Conservation (phyloP, 2,113 vertebrate genomes). For the Notarius lentiginosus region DNA sequence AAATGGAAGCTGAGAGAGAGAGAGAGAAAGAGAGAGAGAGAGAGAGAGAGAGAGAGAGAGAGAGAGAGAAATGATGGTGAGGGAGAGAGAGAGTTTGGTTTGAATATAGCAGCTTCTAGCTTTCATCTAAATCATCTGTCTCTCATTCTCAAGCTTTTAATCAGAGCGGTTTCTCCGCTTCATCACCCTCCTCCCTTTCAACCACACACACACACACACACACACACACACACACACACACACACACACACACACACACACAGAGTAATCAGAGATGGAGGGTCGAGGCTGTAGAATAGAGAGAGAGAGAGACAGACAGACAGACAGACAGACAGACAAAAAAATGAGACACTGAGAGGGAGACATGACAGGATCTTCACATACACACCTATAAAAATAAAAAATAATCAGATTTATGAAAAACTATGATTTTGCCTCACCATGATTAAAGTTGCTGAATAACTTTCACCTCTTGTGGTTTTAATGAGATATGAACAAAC, state of each 20-base stretch:
- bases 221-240: too few relatives aligned
- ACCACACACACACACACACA: conserved; percentile 14
- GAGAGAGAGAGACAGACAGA: background rate
- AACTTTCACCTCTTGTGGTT: background rate
- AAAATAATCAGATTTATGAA: background rate
- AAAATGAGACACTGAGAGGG: background rate
- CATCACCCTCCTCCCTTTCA: conserved; percentile 45
- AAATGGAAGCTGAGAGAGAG: background rate
- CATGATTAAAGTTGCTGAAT: background rate
- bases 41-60: background rate
- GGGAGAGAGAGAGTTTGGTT: background rate
- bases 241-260: conserved; percentile 21
- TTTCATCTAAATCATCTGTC: conserved; percentile 18
- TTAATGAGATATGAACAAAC: background rate
- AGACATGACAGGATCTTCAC: background rate
- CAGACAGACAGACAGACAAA: background rate
- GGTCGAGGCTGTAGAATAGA: background rate
- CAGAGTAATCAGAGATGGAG: background rate
- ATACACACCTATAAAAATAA: background rate
- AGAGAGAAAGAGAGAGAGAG: background rate
- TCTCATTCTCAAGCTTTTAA: conserved; percentile 32
- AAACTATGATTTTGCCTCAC: background rate
- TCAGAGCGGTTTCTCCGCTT: conserved; percentile 36
- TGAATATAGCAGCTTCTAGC: conserved; percentile 15
- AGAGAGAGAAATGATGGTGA: background rate